Base-by-base conservation (phyloP, 2,888 invertebrate species). In the Bugulina stolonifera region DNA sequence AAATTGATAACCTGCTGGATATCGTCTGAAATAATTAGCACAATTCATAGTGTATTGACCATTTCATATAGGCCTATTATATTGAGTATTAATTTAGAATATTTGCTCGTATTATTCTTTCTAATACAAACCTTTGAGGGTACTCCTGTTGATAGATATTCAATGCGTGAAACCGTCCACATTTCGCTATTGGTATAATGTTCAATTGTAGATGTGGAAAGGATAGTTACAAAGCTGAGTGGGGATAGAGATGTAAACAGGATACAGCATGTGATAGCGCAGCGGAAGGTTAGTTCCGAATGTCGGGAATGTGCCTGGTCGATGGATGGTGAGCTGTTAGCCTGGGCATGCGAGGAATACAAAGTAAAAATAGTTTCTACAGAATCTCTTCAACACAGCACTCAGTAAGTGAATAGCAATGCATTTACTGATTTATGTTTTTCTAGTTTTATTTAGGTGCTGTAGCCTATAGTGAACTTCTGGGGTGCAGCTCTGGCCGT, bases 251-350 rank as follows among this genome's bases (percentile, higher is more conserved):
- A 43, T 43, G 43, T 43, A 18, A 43, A 43, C 43, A 43, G 5
- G 18, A 18, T 18, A 5, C 5, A 43, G 5, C 10, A 43, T 5
- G 43, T 43, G 43, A 5, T 43, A 10, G 10, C 43, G 5, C 43
- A 43, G 10, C 5, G 43, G 18, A 43, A 43, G 18, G 43, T 43
- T 10, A 5, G 18, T 18, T 10, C 43, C 18, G 43, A 10, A 43
- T 43, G 43, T 18, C 27, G 64, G 27, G 32, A 64, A 5, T 25
- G 25, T 32, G 32, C 64, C 32, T 64, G 64, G 64, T 64, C 64
- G 10, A 3, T 14, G 18, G 64, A 64, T 27, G 22, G 25, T 3
- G 5, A 34, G 64, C 64, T 64, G 25, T 64, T 64, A 29, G 64
- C 64, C 64, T 64, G 64, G 64, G 22, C 64, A 3, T 64, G 64